Percentiles rank a stretch among this genome's conserved stretches.
These are phyloP conservation scores for Pectinophora gossypiella DNA, from an alignment of 1,140 invertebrate genomes.

Conservation along the genomic window DNA sequence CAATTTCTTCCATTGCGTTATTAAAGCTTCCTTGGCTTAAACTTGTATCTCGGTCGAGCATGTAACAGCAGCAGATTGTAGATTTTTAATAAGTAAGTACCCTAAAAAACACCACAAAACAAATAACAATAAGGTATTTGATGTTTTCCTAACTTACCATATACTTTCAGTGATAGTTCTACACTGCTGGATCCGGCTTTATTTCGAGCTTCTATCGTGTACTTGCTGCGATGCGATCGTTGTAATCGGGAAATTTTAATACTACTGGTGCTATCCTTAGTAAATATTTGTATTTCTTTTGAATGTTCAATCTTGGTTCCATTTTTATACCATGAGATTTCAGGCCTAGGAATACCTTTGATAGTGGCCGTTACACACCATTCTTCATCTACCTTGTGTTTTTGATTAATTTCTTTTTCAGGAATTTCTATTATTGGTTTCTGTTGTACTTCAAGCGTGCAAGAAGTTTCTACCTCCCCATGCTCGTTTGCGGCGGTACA, in stretches of 20 bases:
- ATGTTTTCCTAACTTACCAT: constrained; percentile 80
- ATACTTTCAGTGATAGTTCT: constrained; percentile 86
- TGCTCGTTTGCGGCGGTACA: constrained; percentile 83
- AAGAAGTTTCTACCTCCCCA: constrained; percentile 83
- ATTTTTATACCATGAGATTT: constrained; percentile 81
- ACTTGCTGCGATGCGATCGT: constrained; percentile 80
- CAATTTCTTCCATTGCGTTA: too few species aligned
- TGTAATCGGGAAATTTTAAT: constrained; percentile 79
- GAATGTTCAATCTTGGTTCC: constrained; percentile 71
- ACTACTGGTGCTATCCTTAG: constrained; percentile 76
- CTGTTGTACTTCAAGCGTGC: constrained; percentile 80
- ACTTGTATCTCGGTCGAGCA: background rate
- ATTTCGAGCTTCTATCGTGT: constrained; percentile 81
- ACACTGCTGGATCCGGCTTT: constrained; percentile 81
- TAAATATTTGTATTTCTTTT: constrained; percentile 74
- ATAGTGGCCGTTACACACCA: constrained; percentile 79
- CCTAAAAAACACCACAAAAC: background rate
- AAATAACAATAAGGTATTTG: background rate
- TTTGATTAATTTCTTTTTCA: constrained; percentile 78
- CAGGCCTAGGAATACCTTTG: constrained; percentile 81
- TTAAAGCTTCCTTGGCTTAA: too few species aligned
- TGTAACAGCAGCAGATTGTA: background rate
- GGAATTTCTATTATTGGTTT: constrained; percentile 79
- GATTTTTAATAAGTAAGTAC: background rate
- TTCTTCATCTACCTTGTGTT: constrained; percentile 76